These are phyloP conservation scores for Acipenser oxyrinchus DNA, from an alignment of 2,797 vertebrate species.

Conservation along the genomic window DNA sequence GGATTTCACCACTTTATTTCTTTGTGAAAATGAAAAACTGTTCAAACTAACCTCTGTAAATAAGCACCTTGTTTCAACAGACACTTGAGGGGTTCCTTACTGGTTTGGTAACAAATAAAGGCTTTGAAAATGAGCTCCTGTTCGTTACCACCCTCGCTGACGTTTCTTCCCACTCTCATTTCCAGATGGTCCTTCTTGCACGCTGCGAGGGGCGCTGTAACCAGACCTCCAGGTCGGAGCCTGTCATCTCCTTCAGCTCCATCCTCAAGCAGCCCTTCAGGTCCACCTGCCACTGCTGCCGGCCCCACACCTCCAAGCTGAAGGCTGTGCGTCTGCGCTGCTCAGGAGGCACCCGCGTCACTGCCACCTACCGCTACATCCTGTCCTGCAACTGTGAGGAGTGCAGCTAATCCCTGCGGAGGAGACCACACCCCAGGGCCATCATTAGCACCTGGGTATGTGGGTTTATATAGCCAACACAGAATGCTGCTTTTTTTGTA, in stretches of 20 bases:
- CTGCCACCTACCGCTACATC: constrained; percentile 94
- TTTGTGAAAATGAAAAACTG: no score
- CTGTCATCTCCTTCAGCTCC: constrained; percentile 88
- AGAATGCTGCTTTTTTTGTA: no score
- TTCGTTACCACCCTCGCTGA: not conserved
- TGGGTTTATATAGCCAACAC: no score
- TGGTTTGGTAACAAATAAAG: no score
- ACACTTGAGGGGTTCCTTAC: no score
- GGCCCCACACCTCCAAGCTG: constrained; percentile 93
- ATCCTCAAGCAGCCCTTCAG: constrained; percentile 93
- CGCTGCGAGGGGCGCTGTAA: constrained; percentile 92
- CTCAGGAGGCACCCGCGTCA: constrained; percentile 81
- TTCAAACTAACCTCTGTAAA: no score
- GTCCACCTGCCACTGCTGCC: constrained; percentile 87
- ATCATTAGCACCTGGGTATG: no score
- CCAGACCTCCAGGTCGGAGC: constrained; percentile 84
- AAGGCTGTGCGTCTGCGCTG: constrained; percentile 88
- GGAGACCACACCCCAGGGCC: no score
- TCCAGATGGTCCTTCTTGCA: constrained; percentile 87
- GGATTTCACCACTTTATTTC: no score
- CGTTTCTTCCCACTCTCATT: constrained; percentile 11
- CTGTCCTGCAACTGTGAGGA: constrained; percentile 92
- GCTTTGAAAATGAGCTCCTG: no score
- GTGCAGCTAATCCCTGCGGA: constrained; percentile 65
- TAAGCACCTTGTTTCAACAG: no score